Evolutionary conservation across 2,797 vertebrate species (phyloP).

Genomic region (Acanthiza pusilla): DNA sequence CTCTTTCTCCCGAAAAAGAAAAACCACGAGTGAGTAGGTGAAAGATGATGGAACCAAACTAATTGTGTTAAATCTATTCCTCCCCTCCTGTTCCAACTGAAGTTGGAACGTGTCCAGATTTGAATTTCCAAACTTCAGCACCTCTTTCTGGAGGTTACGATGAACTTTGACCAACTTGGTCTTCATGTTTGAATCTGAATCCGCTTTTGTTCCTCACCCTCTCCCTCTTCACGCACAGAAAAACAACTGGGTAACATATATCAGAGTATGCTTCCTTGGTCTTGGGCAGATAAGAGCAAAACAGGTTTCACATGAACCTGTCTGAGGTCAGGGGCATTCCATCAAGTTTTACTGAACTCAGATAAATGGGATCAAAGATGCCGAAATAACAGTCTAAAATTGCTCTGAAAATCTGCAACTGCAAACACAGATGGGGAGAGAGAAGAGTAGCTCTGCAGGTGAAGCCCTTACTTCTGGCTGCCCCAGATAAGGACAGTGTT

Average conservation of each 20-base stretch:
- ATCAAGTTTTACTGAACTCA: background rate
- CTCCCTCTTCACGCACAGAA: background rate
- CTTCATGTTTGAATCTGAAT: background rate
- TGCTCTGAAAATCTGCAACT: background rate
- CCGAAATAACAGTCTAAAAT: background rate
- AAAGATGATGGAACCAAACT: background rate
- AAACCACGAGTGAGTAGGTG: background rate
- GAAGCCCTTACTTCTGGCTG: background rate
- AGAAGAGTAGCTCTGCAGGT: background rate
- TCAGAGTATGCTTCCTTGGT: background rate
- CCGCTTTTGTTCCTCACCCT: background rate
- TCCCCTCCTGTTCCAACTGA: background rate
- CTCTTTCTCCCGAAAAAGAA: background rate
- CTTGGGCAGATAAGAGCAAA: conserved; percentile 5
- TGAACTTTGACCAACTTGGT: background rate
- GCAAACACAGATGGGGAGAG: background rate
- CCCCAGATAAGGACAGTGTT: background rate
- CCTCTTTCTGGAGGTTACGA: background rate
- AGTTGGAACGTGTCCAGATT: background rate
- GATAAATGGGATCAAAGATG: conserved; percentile 39
- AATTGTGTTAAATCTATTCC: background rate
- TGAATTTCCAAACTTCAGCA: background rate
- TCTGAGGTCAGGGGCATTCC: background rate
- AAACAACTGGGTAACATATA: background rate
- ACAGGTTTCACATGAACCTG: background rate